Evolutionary conservation across 1,140 invertebrate species (phyloP).

Genomic region (Temnothorax nylanderi): DNA sequence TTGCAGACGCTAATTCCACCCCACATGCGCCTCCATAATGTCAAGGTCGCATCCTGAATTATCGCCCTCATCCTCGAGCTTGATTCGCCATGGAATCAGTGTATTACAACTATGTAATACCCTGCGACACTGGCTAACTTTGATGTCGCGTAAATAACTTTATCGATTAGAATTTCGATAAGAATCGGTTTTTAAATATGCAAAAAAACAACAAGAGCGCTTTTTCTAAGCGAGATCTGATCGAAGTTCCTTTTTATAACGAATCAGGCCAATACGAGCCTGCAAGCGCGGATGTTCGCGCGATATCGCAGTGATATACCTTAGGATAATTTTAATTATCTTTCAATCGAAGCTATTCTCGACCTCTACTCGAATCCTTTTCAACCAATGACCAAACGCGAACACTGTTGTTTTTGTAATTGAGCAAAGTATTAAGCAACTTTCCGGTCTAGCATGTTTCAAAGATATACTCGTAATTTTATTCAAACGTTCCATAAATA

Average conservation of each 20-base stretch:
- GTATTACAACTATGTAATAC: background rate
- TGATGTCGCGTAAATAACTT: background rate
- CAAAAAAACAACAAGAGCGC: background rate
- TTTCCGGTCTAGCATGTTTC: background rate
- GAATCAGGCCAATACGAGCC: background rate
- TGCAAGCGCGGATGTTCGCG: background rate
- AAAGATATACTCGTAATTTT: background rate
- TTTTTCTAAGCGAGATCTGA: background rate
- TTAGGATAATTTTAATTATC: background rate
- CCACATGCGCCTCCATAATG: constrained; percentile 65
- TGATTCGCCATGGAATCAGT: constrained; percentile 13
- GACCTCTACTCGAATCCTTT: background rate
- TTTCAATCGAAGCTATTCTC: background rate
- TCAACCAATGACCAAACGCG: background rate
- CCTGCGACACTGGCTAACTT: background rate
- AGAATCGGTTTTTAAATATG: background rate
- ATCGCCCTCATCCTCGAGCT: constrained; percentile 21
- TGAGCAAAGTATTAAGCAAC: background rate
- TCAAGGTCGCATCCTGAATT: constrained; percentile 73
- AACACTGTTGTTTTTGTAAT: background rate
- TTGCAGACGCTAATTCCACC: constrained; percentile 65
- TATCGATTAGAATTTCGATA: constrained; percentile 1
- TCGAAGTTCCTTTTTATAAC: background rate
- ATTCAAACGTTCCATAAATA: background rate
- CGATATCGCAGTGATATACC: background rate